Base-by-base conservation (phyloP, 2,888 invertebrate species). In the Lymantria dispar region DNA sequence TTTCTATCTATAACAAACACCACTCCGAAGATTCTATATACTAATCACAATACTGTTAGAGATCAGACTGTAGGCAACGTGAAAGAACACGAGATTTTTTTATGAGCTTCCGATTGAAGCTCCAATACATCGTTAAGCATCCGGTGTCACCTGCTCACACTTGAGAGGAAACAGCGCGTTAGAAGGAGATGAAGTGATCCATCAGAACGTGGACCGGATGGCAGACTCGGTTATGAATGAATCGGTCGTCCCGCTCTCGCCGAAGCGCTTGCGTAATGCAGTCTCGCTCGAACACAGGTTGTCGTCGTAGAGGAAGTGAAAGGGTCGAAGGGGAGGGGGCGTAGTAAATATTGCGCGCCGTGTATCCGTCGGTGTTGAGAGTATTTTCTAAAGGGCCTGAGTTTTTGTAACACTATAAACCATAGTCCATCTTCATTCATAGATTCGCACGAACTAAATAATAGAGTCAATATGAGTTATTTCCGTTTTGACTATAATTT, bases 141-240 rank as follows among this genome's bases (percentile, higher is more conserved):
- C 88, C 89, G 89, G 88, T 83, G 78, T 70, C 87, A 90, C 90
- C 89, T 90, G 91, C 89, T 89, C 88, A 80, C 89, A 85, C 89
- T 83, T 81, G 78, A 82, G 66, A 78, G 70, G 76, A 83, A 76
- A 80, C 79, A 74, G 79, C 69, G 82, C 65, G 91, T 78, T 86
- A 89, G 91, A 91, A 88, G 80, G 91, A 91, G 91, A 91, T 90
- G 78, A 86, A 87, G 78, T 85, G 85, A 85, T 83, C 81, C 81
- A 83, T 82, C 83, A 83, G 82, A 81, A 78, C 83, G 77, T 79
- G 85, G 88, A 87, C 89, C 90, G 88, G 89, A 91, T 90, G 89
- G 89, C 85, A 78, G 87, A 85, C 88, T 87, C 84, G 77, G 87
- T 91, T 88, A 91, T 91, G 91, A 91, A 91, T 91, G 91, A 90